A percentile compares a stretch with the other conserved stretches of the same genome.
These are phyloP conservation scores for Aphis gossypii DNA, from an alignment of 1,140 invertebrate genomes.

Conservation along the genomic window DNA sequence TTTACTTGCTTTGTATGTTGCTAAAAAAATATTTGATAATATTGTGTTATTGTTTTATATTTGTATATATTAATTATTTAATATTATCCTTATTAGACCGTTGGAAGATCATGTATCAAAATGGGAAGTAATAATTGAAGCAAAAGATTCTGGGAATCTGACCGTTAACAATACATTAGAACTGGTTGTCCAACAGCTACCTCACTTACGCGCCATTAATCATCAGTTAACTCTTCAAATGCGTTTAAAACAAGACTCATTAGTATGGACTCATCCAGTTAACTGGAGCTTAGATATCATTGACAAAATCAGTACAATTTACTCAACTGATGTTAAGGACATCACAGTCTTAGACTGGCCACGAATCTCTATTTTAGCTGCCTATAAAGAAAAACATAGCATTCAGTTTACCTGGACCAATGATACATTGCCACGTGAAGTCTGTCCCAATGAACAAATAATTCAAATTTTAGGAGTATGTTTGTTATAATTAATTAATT, in stretches of 20 bases:
- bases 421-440: constrained; percentile 78
- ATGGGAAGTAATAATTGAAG: constrained; percentile 80
- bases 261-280: constrained; percentile 42
- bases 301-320: constrained; percentile 26
- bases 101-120: constrained; percentile 83
- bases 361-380: neutral
- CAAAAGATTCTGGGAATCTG: constrained; percentile 77
- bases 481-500: neutral
- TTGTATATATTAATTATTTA: neutral
- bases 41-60: neutral
- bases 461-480: constrained; percentile 70
- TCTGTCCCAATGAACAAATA: constrained; percentile 75
- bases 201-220: constrained; percentile 77
- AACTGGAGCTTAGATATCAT: constrained; percentile 42
- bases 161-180: constrained; percentile 76
- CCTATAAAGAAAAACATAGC: constrained; percentile 23
- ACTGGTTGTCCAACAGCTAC: constrained; percentile 83
- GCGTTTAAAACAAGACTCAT: constrained; percentile 64
- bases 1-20: constrained; percentile 83
- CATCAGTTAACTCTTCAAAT: constrained; percentile 80
- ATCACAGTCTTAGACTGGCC: constrained; percentile 45
- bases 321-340: constrained; percentile 23
- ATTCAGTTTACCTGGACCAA: constrained; percentile 86
- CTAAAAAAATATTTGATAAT: neutral
- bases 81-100: constrained; percentile 69